phyloP scores from a whole-genome alignment of 2,888 invertebrate genomes.

The Yponomeuta malinellus region DNA sequence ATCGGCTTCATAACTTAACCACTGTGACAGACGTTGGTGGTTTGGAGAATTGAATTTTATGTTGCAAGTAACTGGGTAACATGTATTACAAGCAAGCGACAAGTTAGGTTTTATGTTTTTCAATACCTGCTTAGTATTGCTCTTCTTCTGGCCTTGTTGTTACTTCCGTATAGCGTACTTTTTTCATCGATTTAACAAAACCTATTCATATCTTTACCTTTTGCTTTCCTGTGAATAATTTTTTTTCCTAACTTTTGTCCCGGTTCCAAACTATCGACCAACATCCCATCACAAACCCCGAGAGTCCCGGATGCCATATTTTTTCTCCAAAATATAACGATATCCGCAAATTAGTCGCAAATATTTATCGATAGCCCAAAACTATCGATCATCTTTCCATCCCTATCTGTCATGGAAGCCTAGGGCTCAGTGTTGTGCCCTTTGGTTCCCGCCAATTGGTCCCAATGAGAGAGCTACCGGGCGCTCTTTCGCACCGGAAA shows the following conservation, averaged over 20 bases:
- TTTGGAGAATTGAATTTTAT: not conserved
- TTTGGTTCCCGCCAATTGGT: conserved; percentile 48
- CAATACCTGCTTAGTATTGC: no score
- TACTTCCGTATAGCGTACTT: no score
- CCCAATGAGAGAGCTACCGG: conserved; percentile 37
- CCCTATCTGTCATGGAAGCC: conserved; percentile 20
- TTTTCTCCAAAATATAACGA: no score
- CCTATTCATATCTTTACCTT: no score
- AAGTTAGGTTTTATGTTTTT: no score
- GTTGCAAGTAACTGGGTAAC: not conserved
- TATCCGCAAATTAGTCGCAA: no score
- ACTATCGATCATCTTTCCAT: no score
- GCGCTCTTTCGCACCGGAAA: conserved; percentile 51
- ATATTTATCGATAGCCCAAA: no score
- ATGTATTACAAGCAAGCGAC: not conserved
- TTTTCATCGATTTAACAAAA: no score
- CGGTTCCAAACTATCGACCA: not conserved
- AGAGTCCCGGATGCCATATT: conserved; percentile 34
- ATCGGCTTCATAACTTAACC: not conserved
- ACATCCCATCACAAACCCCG: conserved; percentile 26
- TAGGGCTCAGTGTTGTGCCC: conserved; percentile 45
- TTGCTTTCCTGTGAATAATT: not conserved
- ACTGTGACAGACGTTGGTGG: not conserved
- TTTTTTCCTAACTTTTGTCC: not conserved
- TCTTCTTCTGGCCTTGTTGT: no score